These are phyloP conservation scores for Drosophila kepulauana DNA, from an alignment of 1,140 invertebrate genomes.

Conservation along the genomic window DNA sequence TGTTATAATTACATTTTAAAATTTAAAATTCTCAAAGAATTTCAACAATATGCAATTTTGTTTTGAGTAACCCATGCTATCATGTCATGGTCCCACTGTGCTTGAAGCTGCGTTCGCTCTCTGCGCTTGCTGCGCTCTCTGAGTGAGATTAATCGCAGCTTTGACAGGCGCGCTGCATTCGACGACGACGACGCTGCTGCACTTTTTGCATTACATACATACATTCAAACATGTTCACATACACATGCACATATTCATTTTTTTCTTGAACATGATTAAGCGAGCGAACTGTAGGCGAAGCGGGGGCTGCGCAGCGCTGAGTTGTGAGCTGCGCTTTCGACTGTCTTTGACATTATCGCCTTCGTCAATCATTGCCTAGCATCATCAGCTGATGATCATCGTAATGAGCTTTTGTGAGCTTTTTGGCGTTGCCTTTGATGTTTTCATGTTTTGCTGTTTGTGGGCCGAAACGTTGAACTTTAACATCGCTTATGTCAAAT, in stretches of 20 bases:
- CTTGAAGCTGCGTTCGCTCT: slow-evolving; percentile 15
- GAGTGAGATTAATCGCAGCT: slow-evolving; percentile 82
- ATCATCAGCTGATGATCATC: slow-evolving; percentile 55
- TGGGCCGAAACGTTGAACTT: slow-evolving; percentile 60
- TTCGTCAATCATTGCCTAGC: slow-evolving; percentile 65
- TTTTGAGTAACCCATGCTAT: too few relatives aligned
- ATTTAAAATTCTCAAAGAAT: too few relatives aligned
- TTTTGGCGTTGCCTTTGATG: slow-evolving; percentile 54
- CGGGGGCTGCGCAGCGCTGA: not conserved
- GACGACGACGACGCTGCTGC: slow-evolving; percentile 57
- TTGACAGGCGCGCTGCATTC: slow-evolving; percentile 78
- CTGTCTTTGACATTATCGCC: slow-evolving; percentile 80
- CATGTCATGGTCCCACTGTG: slow-evolving; percentile 30
- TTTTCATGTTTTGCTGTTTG: slow-evolving; percentile 21
- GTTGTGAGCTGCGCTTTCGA: slow-evolving; percentile 2
- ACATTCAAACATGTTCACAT: too few relatives aligned
- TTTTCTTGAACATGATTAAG: slow-evolving; percentile 43
- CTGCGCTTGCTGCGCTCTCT: slow-evolving; percentile 34
- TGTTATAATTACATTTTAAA: too few relatives aligned
- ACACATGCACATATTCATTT: too few relatives aligned
- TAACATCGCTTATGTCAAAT: slow-evolving; percentile 83
- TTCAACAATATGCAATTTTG: too few relatives aligned
- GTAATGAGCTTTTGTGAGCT: slow-evolving; percentile 8
- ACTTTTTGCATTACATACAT: slow-evolving; percentile 44
- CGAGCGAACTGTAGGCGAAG: slow-evolving; percentile 24